Percentiles rank a stretch among this genome's conserved stretches.
Evolutionary conservation across 2,888 invertebrate species (phyloP).

Genomic region (Limnephilus rhombicus): DNA sequence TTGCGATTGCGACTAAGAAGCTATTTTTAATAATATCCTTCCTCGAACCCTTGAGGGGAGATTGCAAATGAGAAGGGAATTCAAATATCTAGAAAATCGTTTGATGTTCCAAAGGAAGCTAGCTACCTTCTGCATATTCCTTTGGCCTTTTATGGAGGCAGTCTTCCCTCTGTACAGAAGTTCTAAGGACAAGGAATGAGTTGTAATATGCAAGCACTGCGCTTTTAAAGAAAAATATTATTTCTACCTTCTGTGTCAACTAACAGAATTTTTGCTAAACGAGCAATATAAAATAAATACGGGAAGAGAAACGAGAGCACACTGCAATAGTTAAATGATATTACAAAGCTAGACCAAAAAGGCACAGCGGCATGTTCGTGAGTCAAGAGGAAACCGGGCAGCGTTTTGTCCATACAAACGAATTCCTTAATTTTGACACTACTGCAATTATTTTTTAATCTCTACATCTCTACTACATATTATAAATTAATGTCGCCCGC

Average conservation of each 20-base stretch:
- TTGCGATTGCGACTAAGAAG: background rate
- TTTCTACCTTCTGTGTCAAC: background rate
- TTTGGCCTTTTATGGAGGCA: background rate
- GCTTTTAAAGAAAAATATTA: background rate
- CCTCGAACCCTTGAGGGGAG: background rate
- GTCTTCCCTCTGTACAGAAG: background rate
- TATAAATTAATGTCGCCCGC: no score
- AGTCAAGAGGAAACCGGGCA: no score
- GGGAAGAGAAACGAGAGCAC: background rate
- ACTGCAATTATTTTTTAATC: no score
- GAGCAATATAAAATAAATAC: background rate
- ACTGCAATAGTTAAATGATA: no score
- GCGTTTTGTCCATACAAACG: no score
- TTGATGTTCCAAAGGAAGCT: background rate
- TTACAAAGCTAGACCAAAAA: no score
- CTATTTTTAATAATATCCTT: background rate
- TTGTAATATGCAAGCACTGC: background rate
- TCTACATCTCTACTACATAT: no score
- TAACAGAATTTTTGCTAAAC: background rate
- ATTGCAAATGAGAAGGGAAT: slow-evolving; percentile 1
- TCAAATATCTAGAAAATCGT: background rate
- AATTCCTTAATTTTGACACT: no score
- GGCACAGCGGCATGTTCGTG: no score
- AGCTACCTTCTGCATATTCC: background rate
- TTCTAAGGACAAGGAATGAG: background rate